Percentiles rank a stretch among this genome's conserved stretches.
Evolutionary conservation across 2,888 invertebrate genomes (phyloP).

Genomic region (Esperia sulphurella): DNA sequence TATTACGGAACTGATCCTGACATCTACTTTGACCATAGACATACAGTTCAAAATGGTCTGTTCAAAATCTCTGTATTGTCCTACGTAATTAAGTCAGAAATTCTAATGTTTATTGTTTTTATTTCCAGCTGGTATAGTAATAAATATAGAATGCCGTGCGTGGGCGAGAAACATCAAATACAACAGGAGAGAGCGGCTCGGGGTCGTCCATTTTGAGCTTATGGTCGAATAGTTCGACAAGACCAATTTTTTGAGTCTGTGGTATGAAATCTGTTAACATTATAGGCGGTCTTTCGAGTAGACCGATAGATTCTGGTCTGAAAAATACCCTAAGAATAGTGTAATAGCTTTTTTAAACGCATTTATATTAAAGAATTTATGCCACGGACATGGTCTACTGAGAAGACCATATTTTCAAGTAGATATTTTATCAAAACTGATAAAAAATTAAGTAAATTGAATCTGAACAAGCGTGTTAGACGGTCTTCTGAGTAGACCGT

Average conservation of each 20-base stretch:
- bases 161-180: conserved; percentile 93
- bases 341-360: too few relatives aligned
- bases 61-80: too few relatives aligned
- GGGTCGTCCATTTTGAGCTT: conserved; percentile 80
- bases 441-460: not conserved
- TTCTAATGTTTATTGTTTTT: conserved; percentile 1
- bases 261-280: not conserved
- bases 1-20: too few relatives aligned
- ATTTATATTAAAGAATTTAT: too few relatives aligned
- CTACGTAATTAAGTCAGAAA: too few relatives aligned
- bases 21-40: too few relatives aligned
- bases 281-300: not conserved
- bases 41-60: too few relatives aligned
- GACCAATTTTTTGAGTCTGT: not conserved
- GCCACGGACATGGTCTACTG: not conserved
- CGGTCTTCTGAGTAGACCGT: not conserved
- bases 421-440: not conserved
- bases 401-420: not conserved
- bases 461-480: not conserved
- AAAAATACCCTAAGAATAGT: not conserved
- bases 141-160: conserved; percentile 91
- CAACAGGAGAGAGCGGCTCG: conserved; percentile 81
- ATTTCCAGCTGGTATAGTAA: conserved; percentile 77
- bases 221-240: conserved; percentile 64
- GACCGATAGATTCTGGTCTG: not conserved